A percentile compares a stretch with the other conserved stretches of the same genome.
Conservation (phyloP, 2,113 vertebrate species). For the Rhagologus leucostigma region DNA sequence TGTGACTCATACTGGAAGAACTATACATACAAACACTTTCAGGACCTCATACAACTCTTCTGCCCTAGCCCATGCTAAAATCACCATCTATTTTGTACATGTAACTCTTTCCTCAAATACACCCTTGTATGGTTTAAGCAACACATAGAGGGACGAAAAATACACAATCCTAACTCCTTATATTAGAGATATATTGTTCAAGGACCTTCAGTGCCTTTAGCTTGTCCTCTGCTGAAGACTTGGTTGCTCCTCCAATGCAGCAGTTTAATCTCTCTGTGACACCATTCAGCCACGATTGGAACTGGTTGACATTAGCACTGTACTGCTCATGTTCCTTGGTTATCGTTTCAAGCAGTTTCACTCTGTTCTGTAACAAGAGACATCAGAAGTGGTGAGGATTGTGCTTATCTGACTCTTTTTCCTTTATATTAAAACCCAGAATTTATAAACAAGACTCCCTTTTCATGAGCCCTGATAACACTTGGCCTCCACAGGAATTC, state of each 20-base stretch:
- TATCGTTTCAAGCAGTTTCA: conserved; percentile 79
- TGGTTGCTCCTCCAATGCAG: conserved; percentile 55
- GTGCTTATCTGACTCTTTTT: not conserved
- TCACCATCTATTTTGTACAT: not conserved
- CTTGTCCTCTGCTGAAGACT: conserved; percentile 52
- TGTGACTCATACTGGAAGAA: not conserved
- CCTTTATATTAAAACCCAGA: not conserved
- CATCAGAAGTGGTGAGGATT: not conserved
- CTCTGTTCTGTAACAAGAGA: conserved; percentile 77
- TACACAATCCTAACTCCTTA: not conserved
- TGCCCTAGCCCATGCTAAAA: not conserved
- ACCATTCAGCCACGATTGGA: conserved; percentile 82
- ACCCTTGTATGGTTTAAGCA: not conserved
- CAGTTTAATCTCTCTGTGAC: conserved; percentile 77
- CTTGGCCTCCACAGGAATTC: not conserved
- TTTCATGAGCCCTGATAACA: accelerated
- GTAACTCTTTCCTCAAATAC: not conserved
- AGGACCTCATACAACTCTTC: not conserved
- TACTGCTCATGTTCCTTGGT: conserved; percentile 81
- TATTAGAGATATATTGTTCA: not conserved
- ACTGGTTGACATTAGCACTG: conserved; percentile 66
- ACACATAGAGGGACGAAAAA: not conserved
- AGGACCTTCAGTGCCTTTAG: conserved; percentile 81
- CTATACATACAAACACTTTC: not conserved
- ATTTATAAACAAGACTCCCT: not conserved